phyloP scores from a whole-genome alignment of 37 sponge, comb jelly and placozoan species.

The Cladorhizidae sp. region DNA sequence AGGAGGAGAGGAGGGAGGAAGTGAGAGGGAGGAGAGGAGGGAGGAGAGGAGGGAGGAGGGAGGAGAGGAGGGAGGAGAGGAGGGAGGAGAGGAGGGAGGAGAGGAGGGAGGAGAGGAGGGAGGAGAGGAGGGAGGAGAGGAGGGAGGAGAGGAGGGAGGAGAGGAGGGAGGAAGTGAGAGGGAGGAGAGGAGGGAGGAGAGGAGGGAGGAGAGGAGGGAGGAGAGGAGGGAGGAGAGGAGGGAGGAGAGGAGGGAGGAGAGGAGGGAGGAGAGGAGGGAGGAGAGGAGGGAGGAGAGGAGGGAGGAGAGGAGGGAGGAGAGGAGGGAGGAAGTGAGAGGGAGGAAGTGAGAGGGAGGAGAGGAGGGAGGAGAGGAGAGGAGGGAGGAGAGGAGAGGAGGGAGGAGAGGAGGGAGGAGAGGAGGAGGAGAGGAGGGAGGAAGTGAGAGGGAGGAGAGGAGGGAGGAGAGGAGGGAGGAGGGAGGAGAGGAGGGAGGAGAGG shows the following conservation, averaged over 20 bases:
- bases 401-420: not conserved
- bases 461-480: not conserved
- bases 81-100: conserved; percentile 3
- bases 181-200: not conserved
- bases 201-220: not conserved
- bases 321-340: no score
- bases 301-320: conserved; percentile 10
- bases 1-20: not conserved
- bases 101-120: not conserved
- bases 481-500: not conserved
- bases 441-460: no score
- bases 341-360: no score
- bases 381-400: not conserved
- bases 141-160: not conserved
- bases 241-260: not conserved
- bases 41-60: not conserved
- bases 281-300: not conserved
- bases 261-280: not conserved
- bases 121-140: not conserved
- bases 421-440: not conserved
- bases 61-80: conserved; percentile 8
- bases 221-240: not conserved
- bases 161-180: no score
- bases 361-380: not conserved
- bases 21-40: not conserved